Evolutionary conservation across 1,140 invertebrate genomes (phyloP).

Genomic region (Caenorhabditis remanei): DNA sequence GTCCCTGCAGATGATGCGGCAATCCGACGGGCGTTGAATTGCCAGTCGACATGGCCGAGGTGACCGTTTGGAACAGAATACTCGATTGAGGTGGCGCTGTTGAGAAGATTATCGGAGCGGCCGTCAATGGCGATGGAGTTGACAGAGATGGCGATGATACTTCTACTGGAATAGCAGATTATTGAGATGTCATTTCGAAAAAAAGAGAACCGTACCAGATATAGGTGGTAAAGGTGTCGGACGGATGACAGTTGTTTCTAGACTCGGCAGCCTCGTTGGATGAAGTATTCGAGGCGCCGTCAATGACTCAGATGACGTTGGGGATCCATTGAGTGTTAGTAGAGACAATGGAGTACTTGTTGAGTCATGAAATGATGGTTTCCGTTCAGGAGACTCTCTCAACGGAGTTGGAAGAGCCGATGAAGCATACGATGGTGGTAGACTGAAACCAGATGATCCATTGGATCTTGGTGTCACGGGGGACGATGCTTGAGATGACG

Average conservation of each 20-base stretch:
- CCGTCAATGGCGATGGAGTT: conserved; percentile 56
- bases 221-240: conserved; percentile 57
- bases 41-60: conserved; percentile 55
- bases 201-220: conserved; percentile 6
- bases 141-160: conserved; percentile 40
- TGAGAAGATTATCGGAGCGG: conserved; percentile 55
- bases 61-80: conserved; percentile 58
- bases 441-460: conserved; percentile 1
- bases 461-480: conserved; percentile 35
- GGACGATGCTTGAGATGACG: conserved; percentile 20
- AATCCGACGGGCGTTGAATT: conserved; percentile 35
- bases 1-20: conserved; percentile 44
- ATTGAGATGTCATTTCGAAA: too few relatives aligned
- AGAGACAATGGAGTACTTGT: conserved; percentile 47
- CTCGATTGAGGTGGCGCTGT: conserved; percentile 41
- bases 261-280: background rate
- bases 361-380: conserved; percentile 19
- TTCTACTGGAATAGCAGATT: conserved; percentile 35
- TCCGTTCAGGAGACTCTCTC: conserved; percentile 36
- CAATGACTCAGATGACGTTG: conserved; percentile 33
- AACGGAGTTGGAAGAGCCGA: conserved; percentile 36
- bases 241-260: conserved; percentile 54
- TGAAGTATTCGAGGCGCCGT: conserved; percentile 33
- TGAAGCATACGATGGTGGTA: conserved; percentile 23
- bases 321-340: conserved; percentile 17